Evolutionary conservation across 92 coral and sea anemone genomes (phyloP).

Genomic region (Porites evermanni): DNA sequence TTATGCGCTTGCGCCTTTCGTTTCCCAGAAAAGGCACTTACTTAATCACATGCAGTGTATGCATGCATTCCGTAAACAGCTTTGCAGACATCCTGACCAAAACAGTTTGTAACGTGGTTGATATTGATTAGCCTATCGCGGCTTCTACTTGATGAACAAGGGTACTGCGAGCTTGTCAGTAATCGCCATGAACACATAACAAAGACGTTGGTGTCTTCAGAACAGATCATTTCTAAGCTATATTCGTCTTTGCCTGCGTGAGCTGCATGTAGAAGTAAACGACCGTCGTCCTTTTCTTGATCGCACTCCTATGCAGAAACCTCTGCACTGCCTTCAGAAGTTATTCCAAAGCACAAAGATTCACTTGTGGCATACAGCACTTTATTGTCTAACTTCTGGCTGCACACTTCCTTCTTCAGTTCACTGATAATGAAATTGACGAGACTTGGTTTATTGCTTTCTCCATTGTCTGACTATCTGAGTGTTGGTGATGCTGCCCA

Average conservation of each 20-base stretch:
- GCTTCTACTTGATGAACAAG: conserved; percentile 23
- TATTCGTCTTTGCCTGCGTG: conserved; percentile 51
- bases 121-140: conserved; percentile 40
- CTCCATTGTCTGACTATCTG: conserved; percentile 55
- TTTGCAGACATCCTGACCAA: conserved; percentile 42
- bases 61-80: conserved; percentile 55
- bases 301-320: conserved; percentile 27
- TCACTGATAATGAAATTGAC: conserved; percentile 39
- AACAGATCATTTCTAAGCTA: conserved; percentile 42
- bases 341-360: conserved; percentile 16
- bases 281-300: conserved; percentile 67
- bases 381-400: conserved; percentile 38
- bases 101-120: conserved; percentile 28
- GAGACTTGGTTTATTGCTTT: conserved; percentile 28
- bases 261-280: conserved; percentile 56
- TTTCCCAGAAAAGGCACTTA: conserved; percentile 41
- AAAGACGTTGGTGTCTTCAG: conserved; percentile 64
- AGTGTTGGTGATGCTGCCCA: conserved; percentile 54
- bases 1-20: conserved; percentile 46
- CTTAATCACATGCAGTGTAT: conserved; percentile 43
- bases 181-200: conserved; percentile 24
- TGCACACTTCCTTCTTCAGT: conserved; percentile 46
- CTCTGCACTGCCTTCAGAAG: conserved; percentile 34
- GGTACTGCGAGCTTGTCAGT: conserved; percentile 5
- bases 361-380: conserved; percentile 38